A percentile compares a stretch with the other conserved stretches of the same genome.
phyloP scores from a whole-genome alignment of 2,888 invertebrate species.

The Acanthacorydalis orientalis region DNA sequence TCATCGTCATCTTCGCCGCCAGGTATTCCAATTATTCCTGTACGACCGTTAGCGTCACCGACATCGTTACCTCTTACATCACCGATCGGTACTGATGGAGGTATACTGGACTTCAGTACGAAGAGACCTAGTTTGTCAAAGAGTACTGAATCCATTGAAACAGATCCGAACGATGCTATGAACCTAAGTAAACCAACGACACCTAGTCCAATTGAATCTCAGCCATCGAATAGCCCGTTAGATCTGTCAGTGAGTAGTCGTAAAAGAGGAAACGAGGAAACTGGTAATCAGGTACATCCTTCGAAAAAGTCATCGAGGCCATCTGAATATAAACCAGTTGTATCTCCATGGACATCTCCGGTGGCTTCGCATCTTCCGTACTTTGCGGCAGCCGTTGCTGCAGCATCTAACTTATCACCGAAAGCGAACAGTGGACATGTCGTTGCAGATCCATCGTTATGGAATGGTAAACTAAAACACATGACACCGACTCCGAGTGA shows the following conservation, averaged over 20 bases:
- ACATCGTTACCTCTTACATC: constrained; percentile 36
- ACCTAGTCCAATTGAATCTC: constrained; percentile 34
- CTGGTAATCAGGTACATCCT: constrained; percentile 35
- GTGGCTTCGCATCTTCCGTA: constrained; percentile 62
- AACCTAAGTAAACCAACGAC: constrained; percentile 52
- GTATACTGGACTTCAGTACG: constrained; percentile 67
- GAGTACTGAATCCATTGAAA: constrained; percentile 15
- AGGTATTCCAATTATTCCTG: constrained; percentile 25
- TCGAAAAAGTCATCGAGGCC: constrained; percentile 49
- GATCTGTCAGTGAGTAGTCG: constrained; percentile 64
- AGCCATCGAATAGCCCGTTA: constrained; percentile 46
- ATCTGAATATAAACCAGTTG: constrained; percentile 48
- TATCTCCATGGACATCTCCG: constrained; percentile 65
- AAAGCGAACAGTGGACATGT: constrained; percentile 27
- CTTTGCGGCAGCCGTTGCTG: constrained; percentile 61
- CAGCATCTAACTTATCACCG: constrained; percentile 49
- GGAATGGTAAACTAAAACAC: constrained; percentile 70
- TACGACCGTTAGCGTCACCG: constrained; percentile 25
- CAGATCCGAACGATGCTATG: constrained; percentile 41
- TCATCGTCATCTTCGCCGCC: constrained; percentile 51
- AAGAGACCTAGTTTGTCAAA: constrained; percentile 29
- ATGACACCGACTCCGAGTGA: constrained; percentile 51
- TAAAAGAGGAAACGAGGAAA: constrained; percentile 51
- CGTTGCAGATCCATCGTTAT: constrained; percentile 34
- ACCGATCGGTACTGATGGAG: constrained; percentile 32